Percentiles rank a stretch among this genome's conserved stretches.
Conservation (phyloP, 2,113 vertebrate species). For the Lynx canadensis region DNA sequence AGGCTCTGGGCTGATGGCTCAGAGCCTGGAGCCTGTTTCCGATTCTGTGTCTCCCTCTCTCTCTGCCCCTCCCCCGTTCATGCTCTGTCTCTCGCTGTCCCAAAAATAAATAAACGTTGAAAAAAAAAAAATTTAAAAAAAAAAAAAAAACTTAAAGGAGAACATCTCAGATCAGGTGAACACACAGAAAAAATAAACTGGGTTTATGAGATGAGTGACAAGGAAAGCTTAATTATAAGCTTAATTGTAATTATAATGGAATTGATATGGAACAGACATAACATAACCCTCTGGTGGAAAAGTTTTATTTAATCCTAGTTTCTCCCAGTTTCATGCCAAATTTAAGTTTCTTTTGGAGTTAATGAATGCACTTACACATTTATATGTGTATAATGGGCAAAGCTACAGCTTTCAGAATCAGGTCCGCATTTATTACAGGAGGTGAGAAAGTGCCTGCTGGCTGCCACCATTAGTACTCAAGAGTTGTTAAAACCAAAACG, state of each 20-base stretch:
- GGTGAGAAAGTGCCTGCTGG: neutral
- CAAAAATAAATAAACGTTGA: too few relatives aligned
- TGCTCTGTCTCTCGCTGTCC: too few relatives aligned
- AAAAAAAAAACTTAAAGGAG: neutral
- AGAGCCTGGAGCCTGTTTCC: too few relatives aligned
- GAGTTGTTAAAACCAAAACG: neutral
- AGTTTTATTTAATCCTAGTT: conserved; percentile 6
- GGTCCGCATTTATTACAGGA: neutral
- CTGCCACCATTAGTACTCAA: neutral
- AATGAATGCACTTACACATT: neutral
- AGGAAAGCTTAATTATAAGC: neutral
- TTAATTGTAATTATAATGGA: conserved; percentile 14
- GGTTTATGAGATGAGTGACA: neutral
- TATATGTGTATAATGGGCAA: neutral
- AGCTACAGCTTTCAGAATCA: neutral
- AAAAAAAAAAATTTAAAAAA: too few relatives aligned
- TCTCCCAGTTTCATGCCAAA: neutral
- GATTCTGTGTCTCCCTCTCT: too few relatives aligned
- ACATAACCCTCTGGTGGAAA: neutral
- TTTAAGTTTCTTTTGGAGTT: conserved; percentile 18
- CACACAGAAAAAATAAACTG: neutral
- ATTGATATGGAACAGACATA: conserved; percentile 5
- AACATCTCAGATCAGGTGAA: neutral
- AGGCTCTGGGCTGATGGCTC: too few relatives aligned
- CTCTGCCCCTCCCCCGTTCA: too few relatives aligned